Percentiles rank a stretch among this genome's conserved stretches.
These are phyloP conservation scores for Rhagologus leucostigma DNA, from an alignment of 2,113 vertebrate genomes.

Conservation along the genomic window DNA sequence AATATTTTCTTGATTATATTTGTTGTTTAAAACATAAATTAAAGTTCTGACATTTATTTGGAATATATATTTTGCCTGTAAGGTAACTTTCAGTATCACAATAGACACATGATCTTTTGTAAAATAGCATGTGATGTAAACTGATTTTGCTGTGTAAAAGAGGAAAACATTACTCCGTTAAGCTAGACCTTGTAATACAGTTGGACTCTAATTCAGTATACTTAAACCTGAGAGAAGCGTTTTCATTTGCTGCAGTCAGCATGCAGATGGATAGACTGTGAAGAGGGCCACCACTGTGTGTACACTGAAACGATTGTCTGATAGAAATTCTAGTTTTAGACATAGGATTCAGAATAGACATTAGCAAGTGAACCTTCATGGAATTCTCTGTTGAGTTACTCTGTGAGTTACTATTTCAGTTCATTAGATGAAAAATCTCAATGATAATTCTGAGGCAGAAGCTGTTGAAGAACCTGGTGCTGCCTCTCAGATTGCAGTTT, in stretches of 20 bases:
- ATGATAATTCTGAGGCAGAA: neutral
- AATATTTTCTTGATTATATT: neutral
- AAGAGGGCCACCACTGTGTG: neutral
- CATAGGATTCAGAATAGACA: neutral
- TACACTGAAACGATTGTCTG: rapidly evolving
- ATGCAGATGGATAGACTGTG: neutral
- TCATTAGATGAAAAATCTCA: neutral
- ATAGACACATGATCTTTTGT: neutral
- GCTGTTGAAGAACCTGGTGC: neutral
- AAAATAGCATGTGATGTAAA: neutral
- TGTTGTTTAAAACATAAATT: neutral
- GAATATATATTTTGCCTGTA: neutral
- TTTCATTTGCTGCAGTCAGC: neutral
- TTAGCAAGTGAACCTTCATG: neutral
- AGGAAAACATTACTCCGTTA: neutral
- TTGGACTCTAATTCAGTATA: neutral
- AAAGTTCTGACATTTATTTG: neutral
- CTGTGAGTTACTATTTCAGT: neutral
- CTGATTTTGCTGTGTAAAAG: neutral
- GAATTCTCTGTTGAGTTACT: neutral
- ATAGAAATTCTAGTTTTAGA: neutral
- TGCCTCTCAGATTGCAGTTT: neutral
- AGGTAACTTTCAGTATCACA: neutral
- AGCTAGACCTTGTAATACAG: neutral
- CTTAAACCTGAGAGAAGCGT: neutral